These are phyloP conservation scores for Diaperis boleti DNA, from an alignment of 2,888 invertebrate species.

Conservation along the genomic window DNA sequence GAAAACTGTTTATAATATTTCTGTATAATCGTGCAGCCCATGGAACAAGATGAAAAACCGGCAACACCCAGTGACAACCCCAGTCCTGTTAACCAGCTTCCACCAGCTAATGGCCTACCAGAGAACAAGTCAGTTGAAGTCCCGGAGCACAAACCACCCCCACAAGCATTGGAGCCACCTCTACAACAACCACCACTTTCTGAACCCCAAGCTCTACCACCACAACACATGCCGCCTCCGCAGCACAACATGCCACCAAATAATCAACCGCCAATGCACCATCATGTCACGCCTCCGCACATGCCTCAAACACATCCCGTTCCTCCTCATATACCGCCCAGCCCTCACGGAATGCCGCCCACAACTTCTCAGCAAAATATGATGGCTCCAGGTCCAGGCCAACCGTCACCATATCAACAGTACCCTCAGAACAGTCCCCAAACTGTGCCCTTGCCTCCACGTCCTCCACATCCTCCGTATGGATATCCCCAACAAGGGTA, in stretches of 20 bases:
- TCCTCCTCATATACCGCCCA: conserved; percentile 49
- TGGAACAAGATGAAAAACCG: conserved; percentile 49
- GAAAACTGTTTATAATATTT: too few species aligned
- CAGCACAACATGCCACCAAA: conserved; percentile 34
- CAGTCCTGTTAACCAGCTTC: conserved; percentile 28
- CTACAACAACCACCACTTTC: conserved; percentile 46
- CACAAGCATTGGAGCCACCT: conserved; percentile 46
- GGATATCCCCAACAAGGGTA: conserved; percentile 54
- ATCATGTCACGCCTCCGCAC: conserved; percentile 34
- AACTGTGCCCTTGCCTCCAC: conserved; percentile 69
- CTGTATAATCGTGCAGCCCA: conserved; percentile 48
- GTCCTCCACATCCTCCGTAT: conserved; percentile 70
- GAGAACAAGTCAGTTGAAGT: conserved; percentile 47
- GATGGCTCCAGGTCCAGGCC: conserved; percentile 65
- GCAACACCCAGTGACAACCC: conserved; percentile 39
- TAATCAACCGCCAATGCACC: conserved; percentile 39
- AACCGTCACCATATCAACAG: conserved; percentile 62
- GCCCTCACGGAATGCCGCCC: conserved; percentile 36
- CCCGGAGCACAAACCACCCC: conserved; percentile 47
- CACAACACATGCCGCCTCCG: conserved; percentile 41
- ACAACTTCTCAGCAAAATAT: conserved; percentile 56
- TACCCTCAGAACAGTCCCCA: conserved; percentile 63
- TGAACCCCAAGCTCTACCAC: conserved; percentile 48
- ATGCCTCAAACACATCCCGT: conserved; percentile 41
- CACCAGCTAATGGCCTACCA: conserved; percentile 44